phyloP scores from a whole-genome alignment of 2,888 invertebrate species.

The Danaus chrysippus region DNA sequence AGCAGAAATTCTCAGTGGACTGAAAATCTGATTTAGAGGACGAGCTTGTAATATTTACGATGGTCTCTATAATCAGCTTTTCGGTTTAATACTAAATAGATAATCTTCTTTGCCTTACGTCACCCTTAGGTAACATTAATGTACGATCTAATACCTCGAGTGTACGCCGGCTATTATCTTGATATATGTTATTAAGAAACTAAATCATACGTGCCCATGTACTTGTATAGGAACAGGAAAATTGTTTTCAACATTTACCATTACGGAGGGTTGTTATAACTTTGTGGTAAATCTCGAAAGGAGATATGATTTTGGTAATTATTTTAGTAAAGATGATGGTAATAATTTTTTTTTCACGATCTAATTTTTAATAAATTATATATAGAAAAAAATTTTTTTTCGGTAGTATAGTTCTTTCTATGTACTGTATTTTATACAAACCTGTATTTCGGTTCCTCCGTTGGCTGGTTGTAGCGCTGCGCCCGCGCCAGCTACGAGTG shows the following conservation, averaged over 20 bases:
- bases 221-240: constrained; percentile 14
- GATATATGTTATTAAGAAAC: constrained; percentile 28
- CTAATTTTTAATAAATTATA: constrained; percentile 8
- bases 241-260: constrained; percentile 17
- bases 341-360: constrained; percentile 3
- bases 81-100: constrained; percentile 34
- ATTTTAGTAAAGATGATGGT: neutral
- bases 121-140: constrained; percentile 33
- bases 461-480: constrained; percentile 80
- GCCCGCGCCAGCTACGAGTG: constrained; percentile 82
- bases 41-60: constrained; percentile 44
- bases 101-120: constrained; percentile 34
- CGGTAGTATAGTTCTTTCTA: neutral
- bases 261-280: constrained; percentile 7
- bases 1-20: constrained; percentile 29
- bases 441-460: constrained; percentile 79
- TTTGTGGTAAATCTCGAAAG: neutral
- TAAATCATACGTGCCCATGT: constrained; percentile 28
- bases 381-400: neutral
- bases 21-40: constrained; percentile 37
- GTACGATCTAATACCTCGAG: constrained; percentile 27
- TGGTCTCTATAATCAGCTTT: constrained; percentile 43
- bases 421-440: constrained; percentile 28
- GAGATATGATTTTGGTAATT: constrained; percentile 1
- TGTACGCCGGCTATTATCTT: constrained; percentile 27